Evolutionary conservation across 2,797 vertebrate species (phyloP).

Genomic region (Enteromius afrohamiltoni): DNA sequence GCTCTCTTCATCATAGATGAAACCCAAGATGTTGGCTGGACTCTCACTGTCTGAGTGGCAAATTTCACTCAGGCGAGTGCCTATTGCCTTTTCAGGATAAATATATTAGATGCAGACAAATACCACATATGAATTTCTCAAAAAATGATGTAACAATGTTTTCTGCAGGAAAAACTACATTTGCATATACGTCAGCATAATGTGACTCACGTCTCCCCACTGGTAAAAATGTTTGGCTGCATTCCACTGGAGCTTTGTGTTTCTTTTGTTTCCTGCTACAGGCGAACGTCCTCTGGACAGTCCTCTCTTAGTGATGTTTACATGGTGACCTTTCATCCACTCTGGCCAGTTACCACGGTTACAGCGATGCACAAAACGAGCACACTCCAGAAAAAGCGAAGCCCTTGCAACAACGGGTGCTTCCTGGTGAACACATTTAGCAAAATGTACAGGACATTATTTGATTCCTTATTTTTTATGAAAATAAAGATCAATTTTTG

Average conservation of each 20-base stretch:
- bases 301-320: conserved; percentile 96
- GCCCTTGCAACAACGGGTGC: conserved; percentile 95
- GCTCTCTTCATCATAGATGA: conserved; percentile 96
- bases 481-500: background rate
- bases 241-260: conserved; percentile 98
- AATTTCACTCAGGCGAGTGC: conserved; percentile 90
- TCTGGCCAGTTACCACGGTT: conserved; percentile 99
- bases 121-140: background rate
- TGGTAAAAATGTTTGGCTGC: conserved; percentile 98
- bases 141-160: background rate
- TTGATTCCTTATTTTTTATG: background rate
- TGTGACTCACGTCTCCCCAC: conserved; percentile 93
- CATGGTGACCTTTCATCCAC: conserved; percentile 99
- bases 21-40: conserved; percentile 94
- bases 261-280: conserved; percentile 94
- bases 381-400: conserved; percentile 94
- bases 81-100: conserved; percentile 84
- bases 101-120: conserved; percentile 5
- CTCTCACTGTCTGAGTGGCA: conserved; percentile 97
- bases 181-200: background rate
- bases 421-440: conserved; percentile 78
- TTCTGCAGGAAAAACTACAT: background rate
- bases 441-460: background rate
- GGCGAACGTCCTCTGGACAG: conserved; percentile 94
- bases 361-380: conserved; percentile 96